These are phyloP conservation scores for Dendropsophus ebraccatus DNA, from an alignment of 2,113 vertebrate genomes.

Conservation along the genomic window DNA sequence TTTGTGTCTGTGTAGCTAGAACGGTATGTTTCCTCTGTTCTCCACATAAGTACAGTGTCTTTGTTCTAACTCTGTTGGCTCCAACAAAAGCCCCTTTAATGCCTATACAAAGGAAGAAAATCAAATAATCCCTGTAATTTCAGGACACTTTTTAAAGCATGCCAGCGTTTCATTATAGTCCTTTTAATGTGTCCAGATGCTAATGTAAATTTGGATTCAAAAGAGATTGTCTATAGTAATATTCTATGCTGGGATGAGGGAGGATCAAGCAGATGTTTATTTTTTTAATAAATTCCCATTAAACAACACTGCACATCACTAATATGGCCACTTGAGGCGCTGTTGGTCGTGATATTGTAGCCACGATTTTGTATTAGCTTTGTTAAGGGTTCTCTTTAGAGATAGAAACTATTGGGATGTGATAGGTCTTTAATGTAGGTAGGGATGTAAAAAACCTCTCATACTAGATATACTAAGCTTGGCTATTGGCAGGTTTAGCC, in stretches of 20 bases:
- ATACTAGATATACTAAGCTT: no score
- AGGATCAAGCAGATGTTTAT: not conserved
- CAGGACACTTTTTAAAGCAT: not conserved
- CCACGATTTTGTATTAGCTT: not conserved
- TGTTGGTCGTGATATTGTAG: no score
- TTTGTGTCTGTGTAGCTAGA: not conserved
- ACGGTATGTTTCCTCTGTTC: not conserved
- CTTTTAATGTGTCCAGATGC: slow-evolving; percentile 42
- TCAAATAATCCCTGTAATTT: slow-evolving; percentile 48
- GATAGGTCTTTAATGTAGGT: no score
- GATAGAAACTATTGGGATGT: no score
- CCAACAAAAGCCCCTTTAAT: not conserved
- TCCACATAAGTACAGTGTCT: not conserved
- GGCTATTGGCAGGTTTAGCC: no score
- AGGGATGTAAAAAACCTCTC: no score
- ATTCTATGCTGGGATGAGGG: not conserved
- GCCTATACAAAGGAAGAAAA: slow-evolving; percentile 21
- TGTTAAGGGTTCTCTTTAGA: no score
- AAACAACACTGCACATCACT: not conserved
- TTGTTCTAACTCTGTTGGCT: slow-evolving; percentile 17
- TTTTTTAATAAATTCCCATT: not conserved
- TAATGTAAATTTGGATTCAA: slow-evolving; percentile 21
- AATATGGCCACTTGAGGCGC: not conserved
- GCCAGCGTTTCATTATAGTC: not conserved
- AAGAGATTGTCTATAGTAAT: slow-evolving; percentile 12